phyloP scores from a whole-genome alignment of 2,888 invertebrate species.

The Aphodius sticticus region DNA sequence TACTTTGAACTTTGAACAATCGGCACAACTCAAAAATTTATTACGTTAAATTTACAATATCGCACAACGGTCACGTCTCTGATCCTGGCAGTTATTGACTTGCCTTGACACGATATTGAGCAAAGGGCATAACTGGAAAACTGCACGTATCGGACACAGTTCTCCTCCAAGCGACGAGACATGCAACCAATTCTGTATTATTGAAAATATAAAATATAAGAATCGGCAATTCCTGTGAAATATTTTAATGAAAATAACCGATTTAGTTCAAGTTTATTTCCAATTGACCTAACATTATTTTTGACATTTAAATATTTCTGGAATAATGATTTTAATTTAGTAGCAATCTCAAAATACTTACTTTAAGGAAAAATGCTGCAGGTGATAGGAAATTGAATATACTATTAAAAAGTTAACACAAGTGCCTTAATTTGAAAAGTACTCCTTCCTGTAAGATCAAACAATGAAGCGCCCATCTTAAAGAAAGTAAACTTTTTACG shows the following conservation, averaged over 20 bases:
- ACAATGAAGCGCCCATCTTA: not conserved
- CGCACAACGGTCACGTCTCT: conserved; percentile 19
- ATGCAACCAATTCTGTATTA: not conserved
- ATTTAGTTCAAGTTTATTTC: too few relatives aligned
- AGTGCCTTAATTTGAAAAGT: too few relatives aligned
- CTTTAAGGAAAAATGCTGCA: too few relatives aligned
- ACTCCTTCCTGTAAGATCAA: not conserved
- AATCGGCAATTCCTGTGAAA: not conserved
- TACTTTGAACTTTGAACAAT: conserved; percentile 12
- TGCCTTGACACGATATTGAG: conserved; percentile 18
- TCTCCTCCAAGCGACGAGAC: not conserved
- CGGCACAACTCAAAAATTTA: conserved; percentile 18
- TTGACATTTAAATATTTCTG: too few relatives aligned
- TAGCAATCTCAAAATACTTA: too few relatives aligned
- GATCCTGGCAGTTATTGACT: conserved; percentile 21
- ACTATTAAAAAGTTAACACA: too few relatives aligned
- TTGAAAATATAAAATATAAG: not conserved
- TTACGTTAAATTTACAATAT: conserved; percentile 22
- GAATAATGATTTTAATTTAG: too few relatives aligned
- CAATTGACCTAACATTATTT: too few relatives aligned
- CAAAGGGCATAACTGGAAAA: not conserved
- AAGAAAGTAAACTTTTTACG: not conserved
- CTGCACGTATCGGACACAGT: not conserved
- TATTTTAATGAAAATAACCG: too few relatives aligned
- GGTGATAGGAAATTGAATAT: too few relatives aligned